Percentiles rank a stretch among this genome's conserved stretches.
phyloP scores from a whole-genome alignment of 2,797 vertebrate species.

The Aldrovandia affinis region DNA sequence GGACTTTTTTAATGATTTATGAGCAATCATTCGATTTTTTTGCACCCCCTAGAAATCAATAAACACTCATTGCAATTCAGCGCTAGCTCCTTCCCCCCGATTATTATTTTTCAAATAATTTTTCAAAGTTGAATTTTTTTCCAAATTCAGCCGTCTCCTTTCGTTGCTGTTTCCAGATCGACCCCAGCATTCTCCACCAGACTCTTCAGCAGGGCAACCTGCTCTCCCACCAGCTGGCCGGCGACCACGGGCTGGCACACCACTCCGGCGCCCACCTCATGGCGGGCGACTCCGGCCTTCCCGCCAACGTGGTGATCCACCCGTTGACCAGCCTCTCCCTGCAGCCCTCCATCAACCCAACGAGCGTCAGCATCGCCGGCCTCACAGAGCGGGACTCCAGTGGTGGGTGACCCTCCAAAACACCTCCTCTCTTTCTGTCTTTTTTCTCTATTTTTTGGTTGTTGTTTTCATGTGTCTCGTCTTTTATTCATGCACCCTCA shows the following conservation, averaged over 20 bases:
- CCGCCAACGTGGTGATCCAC: slow-evolving; percentile 90
- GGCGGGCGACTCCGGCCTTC: slow-evolving; percentile 75
- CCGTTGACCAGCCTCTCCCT: slow-evolving; percentile 87
- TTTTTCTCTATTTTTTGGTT: not conserved
- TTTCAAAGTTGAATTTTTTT: too few species aligned
- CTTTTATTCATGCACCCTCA: too few species aligned
- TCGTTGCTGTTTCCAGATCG: slow-evolving; percentile 92
- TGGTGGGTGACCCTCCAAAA: slow-evolving; percentile 64
- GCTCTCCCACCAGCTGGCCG: slow-evolving; percentile 83
- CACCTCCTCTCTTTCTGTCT: not conserved
- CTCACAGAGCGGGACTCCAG: slow-evolving; percentile 84
- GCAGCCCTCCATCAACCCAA: slow-evolving; percentile 81
- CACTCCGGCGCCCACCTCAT: slow-evolving; percentile 79
- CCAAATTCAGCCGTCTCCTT: too few species aligned
- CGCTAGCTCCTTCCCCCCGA: too few species aligned
- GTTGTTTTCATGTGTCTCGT: too few species aligned
- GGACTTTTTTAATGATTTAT: not conserved
- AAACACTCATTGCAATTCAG: too few species aligned
- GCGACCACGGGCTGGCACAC: slow-evolving; percentile 74
- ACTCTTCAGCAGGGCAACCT: slow-evolving; percentile 89
- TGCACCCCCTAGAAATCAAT: not conserved
- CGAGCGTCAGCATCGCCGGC: slow-evolving; percentile 81
- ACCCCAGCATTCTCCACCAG: slow-evolving; percentile 90
- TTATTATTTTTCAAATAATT: too few species aligned
- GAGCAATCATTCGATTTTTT: not conserved